A percentile compares a stretch with the other conserved stretches of the same genome.
Evolutionary conservation across 1,140 invertebrate species (phyloP).

Genomic region (Manduca sexta): DNA sequence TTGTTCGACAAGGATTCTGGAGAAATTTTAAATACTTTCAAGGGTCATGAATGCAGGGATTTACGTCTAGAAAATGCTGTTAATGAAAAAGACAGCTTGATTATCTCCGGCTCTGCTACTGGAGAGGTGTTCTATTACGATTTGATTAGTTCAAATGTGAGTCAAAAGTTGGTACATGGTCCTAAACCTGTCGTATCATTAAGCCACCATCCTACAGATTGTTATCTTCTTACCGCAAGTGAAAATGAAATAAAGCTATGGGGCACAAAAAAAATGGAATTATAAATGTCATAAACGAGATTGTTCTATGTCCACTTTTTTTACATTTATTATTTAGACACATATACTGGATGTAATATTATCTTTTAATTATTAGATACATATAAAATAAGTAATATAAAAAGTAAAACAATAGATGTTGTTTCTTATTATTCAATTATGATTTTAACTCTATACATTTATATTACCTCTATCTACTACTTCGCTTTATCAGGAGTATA

Average conservation of each 20-base stretch:
- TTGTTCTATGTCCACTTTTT: no score
- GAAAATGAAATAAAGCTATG: constrained; percentile 80
- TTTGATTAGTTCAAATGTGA: constrained; percentile 81
- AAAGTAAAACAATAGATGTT: no score
- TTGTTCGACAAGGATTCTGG: constrained; percentile 87
- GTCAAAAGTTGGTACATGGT: constrained; percentile 65
- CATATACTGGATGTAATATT: no score
- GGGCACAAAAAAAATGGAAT: constrained; percentile 38
- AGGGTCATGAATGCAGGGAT: constrained; percentile 85
- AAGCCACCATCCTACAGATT: constrained; percentile 81
- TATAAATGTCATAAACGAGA: constrained; percentile 12
- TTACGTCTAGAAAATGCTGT: constrained; percentile 91
- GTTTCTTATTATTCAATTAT: no score
- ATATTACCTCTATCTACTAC: no score
- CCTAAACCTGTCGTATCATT: constrained; percentile 79
- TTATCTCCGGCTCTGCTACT: constrained; percentile 91
- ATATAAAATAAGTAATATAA: no score
- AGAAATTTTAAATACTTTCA: constrained; percentile 77
- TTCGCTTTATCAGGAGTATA: no score
- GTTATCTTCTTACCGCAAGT: constrained; percentile 79
- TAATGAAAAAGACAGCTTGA: constrained; percentile 84
- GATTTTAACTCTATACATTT: no score
- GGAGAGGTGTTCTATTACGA: constrained; percentile 93
- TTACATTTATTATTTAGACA: no score
- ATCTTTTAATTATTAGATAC: no score